phyloP scores from a whole-genome alignment of 2,113 vertebrate species.

The Porphyrio hochstetteri region DNA sequence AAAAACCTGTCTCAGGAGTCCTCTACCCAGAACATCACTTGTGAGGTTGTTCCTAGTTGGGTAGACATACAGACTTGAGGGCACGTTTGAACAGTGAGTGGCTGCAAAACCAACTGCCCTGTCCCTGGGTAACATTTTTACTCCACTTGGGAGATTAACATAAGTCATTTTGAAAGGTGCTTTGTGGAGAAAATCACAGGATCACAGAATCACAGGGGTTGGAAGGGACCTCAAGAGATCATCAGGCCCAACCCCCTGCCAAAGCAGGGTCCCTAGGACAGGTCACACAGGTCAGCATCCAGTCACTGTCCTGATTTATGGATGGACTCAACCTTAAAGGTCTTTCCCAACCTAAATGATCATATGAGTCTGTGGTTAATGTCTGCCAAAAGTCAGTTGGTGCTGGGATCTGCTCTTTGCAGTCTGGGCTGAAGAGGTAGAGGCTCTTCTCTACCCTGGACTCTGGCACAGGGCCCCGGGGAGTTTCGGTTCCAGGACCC shows the following conservation, averaged over 20 bases:
- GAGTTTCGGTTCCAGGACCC: not conserved
- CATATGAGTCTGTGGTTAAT: not conserved
- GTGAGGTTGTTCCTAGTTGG: no score
- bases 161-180: not conserved
- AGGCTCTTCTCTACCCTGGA: not conserved
- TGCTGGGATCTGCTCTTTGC: not conserved
- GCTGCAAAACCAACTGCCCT: not conserved
- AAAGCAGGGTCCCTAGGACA: no score
- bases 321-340: not conserved
- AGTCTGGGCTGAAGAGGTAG: not conserved
- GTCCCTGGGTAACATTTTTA: not conserved
- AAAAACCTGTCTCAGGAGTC: no score
- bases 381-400: not conserved
- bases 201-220: no score
- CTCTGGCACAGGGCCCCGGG: not conserved
- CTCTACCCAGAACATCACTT: no score
- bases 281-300: not conserved
- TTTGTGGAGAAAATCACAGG: not conserved
- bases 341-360: not conserved
- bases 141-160: not conserved
- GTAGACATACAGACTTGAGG: no score
- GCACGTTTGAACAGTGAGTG: no score
- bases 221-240: no score
- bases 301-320: not conserved
- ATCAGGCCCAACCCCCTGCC: no score